phyloP scores from a whole-genome alignment of 2,888 invertebrate species.

The Apodemia duryi region DNA sequence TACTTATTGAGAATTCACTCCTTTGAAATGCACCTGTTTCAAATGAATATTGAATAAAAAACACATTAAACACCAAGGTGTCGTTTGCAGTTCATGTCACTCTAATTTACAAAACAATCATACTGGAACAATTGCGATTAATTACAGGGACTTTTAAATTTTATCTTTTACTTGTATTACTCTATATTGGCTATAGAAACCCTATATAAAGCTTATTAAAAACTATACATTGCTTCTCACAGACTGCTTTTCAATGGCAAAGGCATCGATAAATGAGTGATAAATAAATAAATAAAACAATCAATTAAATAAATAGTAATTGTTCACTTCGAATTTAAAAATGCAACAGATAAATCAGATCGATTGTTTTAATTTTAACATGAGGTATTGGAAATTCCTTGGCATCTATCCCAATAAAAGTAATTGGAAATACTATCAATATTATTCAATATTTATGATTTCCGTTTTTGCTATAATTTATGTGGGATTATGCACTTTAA shows the following conservation, averaged over 20 bases:
- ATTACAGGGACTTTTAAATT: too few relatives aligned
- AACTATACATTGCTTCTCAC: too few relatives aligned
- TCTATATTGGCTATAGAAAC: too few relatives aligned
- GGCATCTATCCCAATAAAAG: conserved; percentile 41
- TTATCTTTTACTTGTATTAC: too few relatives aligned
- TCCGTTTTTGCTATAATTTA: conserved; percentile 34
- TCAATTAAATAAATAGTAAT: too few relatives aligned
- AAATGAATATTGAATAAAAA: conserved; percentile 9
- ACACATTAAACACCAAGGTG: not conserved
- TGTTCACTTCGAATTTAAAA: not conserved
- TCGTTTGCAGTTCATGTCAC: not conserved
- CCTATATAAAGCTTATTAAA: too few relatives aligned
- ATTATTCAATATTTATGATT: conserved; percentile 33
- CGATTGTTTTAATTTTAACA: conserved; percentile 48
- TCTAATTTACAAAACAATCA: too few relatives aligned
- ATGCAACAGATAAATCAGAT: conserved; percentile 32
- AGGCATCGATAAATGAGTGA: too few relatives aligned
- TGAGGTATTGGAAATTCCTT: conserved; percentile 46
- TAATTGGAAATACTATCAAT: conserved; percentile 35
- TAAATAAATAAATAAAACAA: too few relatives aligned
- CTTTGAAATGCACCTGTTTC: conserved; percentile 25
- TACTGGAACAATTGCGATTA: too few relatives aligned
- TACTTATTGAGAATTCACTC: conserved; percentile 28
- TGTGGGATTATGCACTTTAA: conserved; percentile 38
- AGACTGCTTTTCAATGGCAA: too few relatives aligned